Base-by-base conservation (phyloP, 2,888 invertebrate species). In the Drosophila kambysellisi region DNA sequence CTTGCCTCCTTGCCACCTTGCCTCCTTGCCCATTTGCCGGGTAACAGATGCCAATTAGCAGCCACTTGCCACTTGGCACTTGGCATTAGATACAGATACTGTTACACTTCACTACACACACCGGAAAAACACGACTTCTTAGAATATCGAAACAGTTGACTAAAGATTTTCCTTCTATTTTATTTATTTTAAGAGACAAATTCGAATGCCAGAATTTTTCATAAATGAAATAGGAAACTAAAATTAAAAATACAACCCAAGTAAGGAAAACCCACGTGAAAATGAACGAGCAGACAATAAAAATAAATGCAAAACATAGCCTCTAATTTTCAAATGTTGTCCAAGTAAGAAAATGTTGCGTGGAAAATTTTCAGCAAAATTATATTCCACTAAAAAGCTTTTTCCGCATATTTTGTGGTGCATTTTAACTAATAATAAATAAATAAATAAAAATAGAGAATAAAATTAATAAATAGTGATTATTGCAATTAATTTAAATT, bases 11-110 rank as follows among this genome's bases (percentile, higher is more conserved):
- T 25, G 25, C 25, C 25, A 2, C 25, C 25, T 32, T 20, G 30
- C 7, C n/a, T 12, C 4, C 12, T n/a, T 2, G 8, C 0, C 6
- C 11, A 54, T 25, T 25, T 54, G 50, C 29, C 46, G 20, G 20
- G 69, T 29, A 53, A 64, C 57, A 57, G 69, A 58, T 72, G 76
- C 85, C 85, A 85, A 85, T 85, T 85, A 85, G 85, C 81, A 83
- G 68, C 72, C 71, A 82, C 86, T 89, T 84, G 85, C 74, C 82
- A 82, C 76, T 82, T 70, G 85, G 82, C 82, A 84, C 71, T 82
- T 69, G n/a, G 72, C 74, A 70, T 68, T 81, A 71, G 83, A 66
- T 58, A 41, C 52, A 58, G 57, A 41, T 50, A 51, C 17, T 62
- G 52, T 57, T 65, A 60, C 59, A 17, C n/a, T 29, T 17, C 0